Base-by-base conservation (phyloP, 2,888 invertebrate genomes). In the Troglohyphantes excavatus region DNA sequence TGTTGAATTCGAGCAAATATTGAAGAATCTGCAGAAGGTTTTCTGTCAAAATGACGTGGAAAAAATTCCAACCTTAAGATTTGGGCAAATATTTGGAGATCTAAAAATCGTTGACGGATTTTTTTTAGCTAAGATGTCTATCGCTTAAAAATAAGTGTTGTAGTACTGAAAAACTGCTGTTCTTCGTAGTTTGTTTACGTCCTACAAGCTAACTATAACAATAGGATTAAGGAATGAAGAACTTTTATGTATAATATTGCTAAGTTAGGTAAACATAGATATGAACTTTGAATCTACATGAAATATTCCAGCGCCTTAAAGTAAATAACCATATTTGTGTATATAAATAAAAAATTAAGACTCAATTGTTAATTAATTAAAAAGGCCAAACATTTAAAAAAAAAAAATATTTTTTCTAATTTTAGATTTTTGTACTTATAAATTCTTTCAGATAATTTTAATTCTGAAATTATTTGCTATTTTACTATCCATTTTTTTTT, bases 21-120 rank as follows among this genome's bases (percentile, higher is more conserved):
- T 79, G 73, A 67, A 78, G 68, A 21, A 81, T 46, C 63, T 78
- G 39, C 79, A 81, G 29, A 83, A 65, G 61, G 43, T 63, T 26
- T 82, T 82, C 65, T 46, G 63, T 75, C 83, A 83, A 39, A 70
- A 70, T 39, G 26, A 26, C 39, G 21, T 13, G 61, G 27, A 81
- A 81, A 63, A 39, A 82, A 82, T 27, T 19, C 61, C 19, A 29
- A 72, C 59, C 61, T 65, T 53, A 89, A 82, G 76, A 83, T 82
- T 76, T 82, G 59, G 19, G 82, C 88, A 89, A 89, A 89, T 89
- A 89, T 89, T 89, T 89, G 76, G 81, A 68, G 82, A 82, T 65
- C 68, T 75, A 82, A 82, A 89, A 89, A 89, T 63, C 61, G 83
- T 65, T 83, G 43, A 13, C 29, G 53, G 17, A 39, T 78, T 78